Base-by-base conservation (phyloP, 2,888 invertebrate genomes). In the Xanthorhoe designata region DNA sequence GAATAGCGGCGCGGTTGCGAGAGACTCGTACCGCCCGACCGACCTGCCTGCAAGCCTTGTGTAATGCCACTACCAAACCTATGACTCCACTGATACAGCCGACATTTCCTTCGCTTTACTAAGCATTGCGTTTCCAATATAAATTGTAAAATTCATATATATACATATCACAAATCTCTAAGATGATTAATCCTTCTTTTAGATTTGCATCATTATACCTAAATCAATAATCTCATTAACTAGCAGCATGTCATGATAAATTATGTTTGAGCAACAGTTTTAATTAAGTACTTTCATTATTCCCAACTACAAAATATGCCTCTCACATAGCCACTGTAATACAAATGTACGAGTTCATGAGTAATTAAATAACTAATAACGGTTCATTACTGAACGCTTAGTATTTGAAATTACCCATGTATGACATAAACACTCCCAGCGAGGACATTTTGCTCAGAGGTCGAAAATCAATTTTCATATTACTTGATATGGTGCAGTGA, bases 1-100 rank as follows among this genome's bases (percentile, higher is more conserved):
- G 88, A 92, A 92, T 92, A 90, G 87, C 86, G 77, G 77, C 76
- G 78, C 78, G 86, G 87, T 91, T 91, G 92, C 91, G 90, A 89
- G 90, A 91, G 85, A 81, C 86, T 84, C 85, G 86, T 82, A 82
- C 85, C 86, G 87, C 85, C 83, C 78, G 85, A 79, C 80, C 90
- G 89, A 87, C 87, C 89, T 84, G 89, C 88, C 83, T 78, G 78
- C 83, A 81, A 86, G 88, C 87, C 92, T 92, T 92, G 91, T 92
- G 92, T 86, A 92, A 92, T 88, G 87, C 87, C 87, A 86, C 81
- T 75, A 77, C 75, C 73, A 74, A 75, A 76, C 75, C 76, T 75
- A 74, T 73, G 75, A 74, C 73, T 71, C 73, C 62, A 68, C 68
- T 63, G 61, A 68, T 66, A 61, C 66, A 52, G 68, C 69, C 68